Evolutionary conservation across 2,113 vertebrate species (phyloP).

Genomic region (Ptychochromis oligacanthus): DNA sequence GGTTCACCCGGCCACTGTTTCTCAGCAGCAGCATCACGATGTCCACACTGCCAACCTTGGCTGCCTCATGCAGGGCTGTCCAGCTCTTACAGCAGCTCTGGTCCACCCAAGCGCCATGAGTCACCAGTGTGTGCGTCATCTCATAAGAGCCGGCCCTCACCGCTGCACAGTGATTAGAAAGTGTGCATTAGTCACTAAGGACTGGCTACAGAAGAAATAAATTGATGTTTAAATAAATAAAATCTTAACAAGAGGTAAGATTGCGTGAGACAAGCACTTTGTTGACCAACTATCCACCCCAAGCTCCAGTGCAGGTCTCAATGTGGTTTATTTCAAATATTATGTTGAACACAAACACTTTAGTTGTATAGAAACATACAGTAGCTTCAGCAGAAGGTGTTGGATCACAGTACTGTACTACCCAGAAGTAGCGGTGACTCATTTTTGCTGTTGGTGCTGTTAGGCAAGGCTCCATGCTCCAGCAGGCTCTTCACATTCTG

Average conservation of each 20-base stretch:
- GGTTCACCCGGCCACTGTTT: conserved; percentile 78
- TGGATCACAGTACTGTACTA: conserved; percentile 51
- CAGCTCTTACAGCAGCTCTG: conserved; percentile 81
- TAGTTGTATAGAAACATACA: too few relatives aligned
- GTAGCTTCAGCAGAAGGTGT: not conserved
- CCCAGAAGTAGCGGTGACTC: conserved; percentile 86
- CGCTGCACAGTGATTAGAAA: conserved; percentile 64
- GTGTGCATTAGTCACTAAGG: not conserved
- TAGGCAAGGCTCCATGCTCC: conserved; percentile 80
- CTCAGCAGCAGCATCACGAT: conserved; percentile 82
- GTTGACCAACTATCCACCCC: too few relatives aligned
- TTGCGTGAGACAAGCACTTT: too few relatives aligned
- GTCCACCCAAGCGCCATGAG: conserved; percentile 79
- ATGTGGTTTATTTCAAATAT: too few relatives aligned
- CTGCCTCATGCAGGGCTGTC: conserved; percentile 88
- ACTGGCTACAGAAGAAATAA: not conserved
- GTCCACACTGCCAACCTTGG: conserved; percentile 79
- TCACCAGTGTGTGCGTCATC: conserved; percentile 78
- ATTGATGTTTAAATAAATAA: not conserved
- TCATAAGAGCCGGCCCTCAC: conserved; percentile 76
- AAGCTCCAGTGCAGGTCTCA: too few relatives aligned
- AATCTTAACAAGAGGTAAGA: too few relatives aligned
- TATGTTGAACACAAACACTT: too few relatives aligned
- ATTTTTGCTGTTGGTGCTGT: conserved; percentile 82
- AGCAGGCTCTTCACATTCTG: conserved; percentile 81